Evolutionary conservation across 1,140 invertebrate genomes (phyloP), one percentile per base, ranked within the genome.

Genomic region (Drosophila gunungcola): DNA sequence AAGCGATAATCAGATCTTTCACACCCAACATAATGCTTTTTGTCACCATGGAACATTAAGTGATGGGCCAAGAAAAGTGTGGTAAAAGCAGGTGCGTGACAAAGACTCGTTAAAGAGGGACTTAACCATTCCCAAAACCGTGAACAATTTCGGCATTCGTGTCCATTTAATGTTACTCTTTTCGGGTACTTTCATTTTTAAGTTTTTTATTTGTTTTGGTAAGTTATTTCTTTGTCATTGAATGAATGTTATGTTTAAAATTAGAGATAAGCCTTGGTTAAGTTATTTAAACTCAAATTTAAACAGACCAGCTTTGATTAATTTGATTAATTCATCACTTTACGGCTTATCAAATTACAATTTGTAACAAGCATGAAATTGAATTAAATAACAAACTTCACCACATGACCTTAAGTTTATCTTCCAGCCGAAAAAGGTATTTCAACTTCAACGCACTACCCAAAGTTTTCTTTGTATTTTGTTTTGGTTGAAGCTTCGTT

Each of bases 61-160:
- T 51, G 57, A 45, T 34, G n/a, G 21, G 21, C 12, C 46, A 54
- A 49, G 10, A 56, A 55, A 58, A 51, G 32, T 46, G 54, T 70
- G 48, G 57, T 36, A 53, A 57, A 51, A 69, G 61, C 70, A 53
- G 76, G 55, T 77, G 73, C 73, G 73, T 77, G 73, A 77, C 73
- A 48, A 49, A 49, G 54, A 52, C 54, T 54, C 48, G 51, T 76
- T 55, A 61, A 68, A 42, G 10, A 45, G 38, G 27, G 13, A 16
- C 10, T 42, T 48, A 48, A 13, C 12, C 29, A 64, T 25, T 64
- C 60, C 13, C 32, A 13, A 46, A 34, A 21, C 25, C 5, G n/a
- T 42, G 11, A 29, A 29, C 61, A 32, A 45, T 39, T 67, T 38
- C 25, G 6, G 21, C 27, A 13, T 12, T 34, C 39, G 48, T 32